phyloP scores from a whole-genome alignment of 1,140 invertebrate species.

The Danaus melanippus region DNA sequence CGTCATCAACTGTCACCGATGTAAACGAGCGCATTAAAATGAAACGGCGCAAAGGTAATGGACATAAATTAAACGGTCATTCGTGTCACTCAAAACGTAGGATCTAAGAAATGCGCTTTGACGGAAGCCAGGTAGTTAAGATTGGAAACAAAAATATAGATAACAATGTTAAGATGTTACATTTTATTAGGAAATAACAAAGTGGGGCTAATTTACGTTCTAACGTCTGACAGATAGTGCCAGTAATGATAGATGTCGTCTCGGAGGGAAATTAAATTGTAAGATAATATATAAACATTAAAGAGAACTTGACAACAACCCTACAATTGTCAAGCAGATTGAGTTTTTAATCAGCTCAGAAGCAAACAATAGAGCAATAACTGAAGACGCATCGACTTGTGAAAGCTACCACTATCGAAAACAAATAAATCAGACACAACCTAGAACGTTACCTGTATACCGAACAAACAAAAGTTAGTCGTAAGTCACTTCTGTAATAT shows the following conservation, averaged over 20 bases:
- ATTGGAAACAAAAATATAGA: slow-evolving; percentile 64
- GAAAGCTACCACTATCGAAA: slow-evolving; percentile 61
- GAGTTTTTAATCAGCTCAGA: slow-evolving; percentile 40
- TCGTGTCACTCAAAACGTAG: slow-evolving; percentile 56
- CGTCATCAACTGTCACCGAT: slow-evolving; percentile 56
- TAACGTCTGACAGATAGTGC: slow-evolving; percentile 25
- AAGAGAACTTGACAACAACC: slow-evolving; percentile 44
- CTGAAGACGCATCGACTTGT: slow-evolving; percentile 38
- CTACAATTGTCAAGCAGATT: slow-evolving; percentile 27
- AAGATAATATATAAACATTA: slow-evolving; percentile 13
- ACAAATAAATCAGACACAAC: slow-evolving; percentile 57
- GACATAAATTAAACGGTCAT: slow-evolving; percentile 66
- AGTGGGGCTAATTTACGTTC: slow-evolving; percentile 57
- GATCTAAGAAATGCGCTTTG: slow-evolving; percentile 48
- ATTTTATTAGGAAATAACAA: slow-evolving; percentile 65
- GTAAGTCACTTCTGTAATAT: slow-evolving; percentile 39
- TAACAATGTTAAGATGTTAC: slow-evolving; percentile 64
- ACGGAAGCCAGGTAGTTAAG: slow-evolving; percentile 69
- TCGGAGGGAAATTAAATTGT: slow-evolving; percentile 2
- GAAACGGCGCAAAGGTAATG: slow-evolving; percentile 45
- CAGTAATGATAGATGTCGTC: slow-evolving; percentile 21
- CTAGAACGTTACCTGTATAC: slow-evolving; percentile 36
- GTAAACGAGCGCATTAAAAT: slow-evolving; percentile 59
- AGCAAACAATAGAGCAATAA: slow-evolving; percentile 66
- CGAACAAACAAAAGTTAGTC: slow-evolving; percentile 35